These are phyloP conservation scores for Athrips mouffetella DNA, from an alignment of 2,888 invertebrate genomes.

Conservation along the genomic window DNA sequence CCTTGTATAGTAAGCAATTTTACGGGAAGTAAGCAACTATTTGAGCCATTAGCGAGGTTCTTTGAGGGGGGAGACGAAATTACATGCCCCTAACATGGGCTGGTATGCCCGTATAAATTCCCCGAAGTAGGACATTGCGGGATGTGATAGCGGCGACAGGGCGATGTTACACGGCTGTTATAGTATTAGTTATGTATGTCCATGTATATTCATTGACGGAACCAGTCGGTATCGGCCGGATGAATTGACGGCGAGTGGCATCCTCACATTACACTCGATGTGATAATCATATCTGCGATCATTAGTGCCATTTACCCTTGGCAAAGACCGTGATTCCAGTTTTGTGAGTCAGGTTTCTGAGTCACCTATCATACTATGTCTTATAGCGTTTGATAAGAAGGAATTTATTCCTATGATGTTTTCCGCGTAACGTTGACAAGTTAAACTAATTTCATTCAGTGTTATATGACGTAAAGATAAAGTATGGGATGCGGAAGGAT, in stretches of 20 bases:
- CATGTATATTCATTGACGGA: background rate
- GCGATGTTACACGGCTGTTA: background rate
- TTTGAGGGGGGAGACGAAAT: background rate
- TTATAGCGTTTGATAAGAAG: background rate
- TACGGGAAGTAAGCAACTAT: background rate
- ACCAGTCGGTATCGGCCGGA: conserved; percentile 8
- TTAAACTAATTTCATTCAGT: too few relatives aligned
- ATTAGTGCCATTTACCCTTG: conserved; percentile 12
- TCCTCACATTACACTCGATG: conserved; percentile 9
- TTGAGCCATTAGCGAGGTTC: background rate
- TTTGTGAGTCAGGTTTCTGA: background rate
- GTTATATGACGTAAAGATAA: too few relatives aligned
- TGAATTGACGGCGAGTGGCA: conserved; percentile 9
- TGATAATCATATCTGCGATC: conserved; percentile 11
- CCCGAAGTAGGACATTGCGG: background rate
- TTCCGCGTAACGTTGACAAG: background rate
- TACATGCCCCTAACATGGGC: background rate
- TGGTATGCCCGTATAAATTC: background rate
- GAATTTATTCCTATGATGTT: conserved; percentile 3
- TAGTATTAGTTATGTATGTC: background rate
- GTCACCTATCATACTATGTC: background rate
- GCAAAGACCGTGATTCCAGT: conserved; percentile 11
- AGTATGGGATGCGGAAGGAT: background rate
- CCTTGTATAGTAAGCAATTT: too few relatives aligned
- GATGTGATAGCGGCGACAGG: background rate